Evolutionary conservation across 1,140 invertebrate genomes (phyloP), one percentile per base, ranked within the genome.

Genomic region (Polyergus mexicanus): DNA sequence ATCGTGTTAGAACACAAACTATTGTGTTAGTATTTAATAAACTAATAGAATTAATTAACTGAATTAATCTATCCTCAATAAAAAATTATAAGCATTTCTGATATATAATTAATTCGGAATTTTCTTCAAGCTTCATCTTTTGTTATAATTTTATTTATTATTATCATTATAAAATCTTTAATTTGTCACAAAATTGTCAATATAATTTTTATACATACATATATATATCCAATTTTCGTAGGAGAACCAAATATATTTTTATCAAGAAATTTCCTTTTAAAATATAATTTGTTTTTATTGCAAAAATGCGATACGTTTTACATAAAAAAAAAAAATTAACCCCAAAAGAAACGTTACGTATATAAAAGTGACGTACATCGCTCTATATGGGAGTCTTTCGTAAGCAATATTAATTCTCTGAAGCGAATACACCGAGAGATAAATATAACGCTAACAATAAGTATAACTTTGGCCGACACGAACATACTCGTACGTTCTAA

Each of bases 391-490:
- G 5, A 16, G 13, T 38, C 13, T 38, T 56, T 22, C 25, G n/a
- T 25, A 44, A 72, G 51, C 38, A 44, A 47, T 72, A 72, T 83
- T 83, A 83, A 83, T 72, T 81, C 2, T 19, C 38, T 19, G 3
- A 11, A 35, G 28, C 13, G 41, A 72, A 72, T 54, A 78, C 28
- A 32, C 32, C 2, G 32, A 62, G 32, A 35, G 22, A 13, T 25
- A 35, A 72, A 38, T 10, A 60, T 22, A 81, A 69, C 22, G 51
- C 25, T 32, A 81, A n/a, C n/a, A n/a, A n/a, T n/a, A n/a, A 83
- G n/a, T 38, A 4, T 60, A 74, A 83, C 41, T 83, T 69, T 72
- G n/a, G 41, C 38, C 16, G 11, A n/a, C 47, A 51, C 28, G 19
- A 16, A 16, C 16, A 32, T 32, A 60, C 41, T 60, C 68, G 0